Percentiles rank a stretch among this genome's conserved stretches.
Evolutionary conservation across 1,140 invertebrate species (phyloP).

Genomic region (Ephestia elutella): DNA sequence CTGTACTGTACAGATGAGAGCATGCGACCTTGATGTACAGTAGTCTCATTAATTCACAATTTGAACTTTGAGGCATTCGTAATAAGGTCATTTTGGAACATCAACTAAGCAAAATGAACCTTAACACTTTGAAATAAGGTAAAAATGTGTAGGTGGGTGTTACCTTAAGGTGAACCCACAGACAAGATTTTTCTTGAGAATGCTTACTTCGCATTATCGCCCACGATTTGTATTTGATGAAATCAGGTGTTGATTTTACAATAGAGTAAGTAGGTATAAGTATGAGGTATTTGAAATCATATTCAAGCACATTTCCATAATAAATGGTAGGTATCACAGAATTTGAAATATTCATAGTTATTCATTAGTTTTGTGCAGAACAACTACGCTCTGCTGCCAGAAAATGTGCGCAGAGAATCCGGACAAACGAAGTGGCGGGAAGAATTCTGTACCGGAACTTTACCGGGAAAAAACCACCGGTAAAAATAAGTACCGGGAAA

Average conservation of each 20-base stretch:
- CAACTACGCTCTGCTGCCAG: too few relatives aligned
- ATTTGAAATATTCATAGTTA: too few relatives aligned
- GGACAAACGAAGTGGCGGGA: too few relatives aligned
- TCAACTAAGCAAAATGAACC: background rate
- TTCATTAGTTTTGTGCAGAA: too few relatives aligned
- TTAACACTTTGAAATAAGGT: background rate
- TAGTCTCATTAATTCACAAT: slow-evolving; percentile 9
- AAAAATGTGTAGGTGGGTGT: slow-evolving; percentile 7
- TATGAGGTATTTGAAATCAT: too few relatives aligned
- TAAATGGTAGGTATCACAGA: too few relatives aligned
- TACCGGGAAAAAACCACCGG: too few relatives aligned
- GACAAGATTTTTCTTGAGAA: slow-evolving; percentile 1
- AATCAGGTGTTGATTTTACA: background rate
- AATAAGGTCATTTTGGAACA: slow-evolving; percentile 4
- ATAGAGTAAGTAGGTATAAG: background rate
- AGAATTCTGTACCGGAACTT: too few relatives aligned
- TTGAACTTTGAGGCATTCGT: slow-evolving; percentile 9
- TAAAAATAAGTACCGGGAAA: too few relatives aligned
- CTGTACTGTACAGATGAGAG: slow-evolving; percentile 5
- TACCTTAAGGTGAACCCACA: slow-evolving; percentile 1
- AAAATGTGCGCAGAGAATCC: too few relatives aligned
- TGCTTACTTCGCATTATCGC: background rate
- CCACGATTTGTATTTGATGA: background rate
- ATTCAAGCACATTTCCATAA: too few relatives aligned
- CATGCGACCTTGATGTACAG: slow-evolving; percentile 8